Conservation (phyloP, 2,888 invertebrate species). For the Hemicrepidius hirtus region DNA sequence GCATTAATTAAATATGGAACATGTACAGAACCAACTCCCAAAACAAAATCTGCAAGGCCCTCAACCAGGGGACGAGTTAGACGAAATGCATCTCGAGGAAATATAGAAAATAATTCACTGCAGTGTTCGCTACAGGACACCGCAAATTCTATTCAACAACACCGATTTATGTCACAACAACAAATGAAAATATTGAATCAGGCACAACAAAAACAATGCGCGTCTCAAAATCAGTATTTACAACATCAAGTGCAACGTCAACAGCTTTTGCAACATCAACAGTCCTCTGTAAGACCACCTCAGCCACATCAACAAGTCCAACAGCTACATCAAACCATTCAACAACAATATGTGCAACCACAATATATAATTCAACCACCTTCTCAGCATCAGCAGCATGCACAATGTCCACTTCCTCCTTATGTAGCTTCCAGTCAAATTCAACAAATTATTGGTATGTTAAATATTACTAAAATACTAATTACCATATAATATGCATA, state of each 20-base stretch:
- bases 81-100: conserved; percentile 20
- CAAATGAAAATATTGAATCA: conserved; percentile 36
- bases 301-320: conserved; percentile 60
- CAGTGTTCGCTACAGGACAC: conserved; percentile 27
- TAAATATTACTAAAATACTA: too few species aligned
- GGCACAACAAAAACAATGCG: conserved; percentile 35
- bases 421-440: conserved; percentile 68
- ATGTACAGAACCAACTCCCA: not conserved
- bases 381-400: conserved; percentile 53
- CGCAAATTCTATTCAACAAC: conserved; percentile 14
- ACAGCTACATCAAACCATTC: conserved; percentile 56
- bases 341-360: conserved; percentile 61
- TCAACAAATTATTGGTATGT: conserved; percentile 67
- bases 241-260: conserved; percentile 67
- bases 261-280: conserved; percentile 72
- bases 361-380: conserved; percentile 58
- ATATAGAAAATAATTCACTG: conserved; percentile 12
- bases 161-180: conserved; percentile 17
- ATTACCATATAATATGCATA: too few species aligned
- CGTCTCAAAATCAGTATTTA: conserved; percentile 41
- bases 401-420: conserved; percentile 63
- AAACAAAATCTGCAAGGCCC: conserved; percentile 2
- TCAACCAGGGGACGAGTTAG: conserved; percentile 1
- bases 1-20: conserved; percentile 18
- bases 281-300: conserved; percentile 60